Conservation (phyloP, 2,113 vertebrate species). For the Psettodes erumei region DNA sequence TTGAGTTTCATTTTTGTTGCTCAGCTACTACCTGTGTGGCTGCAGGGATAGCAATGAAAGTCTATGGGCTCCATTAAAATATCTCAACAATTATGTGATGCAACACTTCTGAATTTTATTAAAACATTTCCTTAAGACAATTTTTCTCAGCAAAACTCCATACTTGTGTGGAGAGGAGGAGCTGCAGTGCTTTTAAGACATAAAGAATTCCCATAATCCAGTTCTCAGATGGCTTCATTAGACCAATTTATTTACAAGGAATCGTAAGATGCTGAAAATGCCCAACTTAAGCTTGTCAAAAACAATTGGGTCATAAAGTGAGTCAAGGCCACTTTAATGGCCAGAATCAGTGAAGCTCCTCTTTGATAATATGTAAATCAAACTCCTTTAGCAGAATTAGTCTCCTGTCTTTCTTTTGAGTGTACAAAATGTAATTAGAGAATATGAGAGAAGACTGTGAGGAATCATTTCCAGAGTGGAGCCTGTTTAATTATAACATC, state of each 20-base stretch:
- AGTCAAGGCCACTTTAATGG: constrained; percentile 54
- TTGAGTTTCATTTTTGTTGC: background rate
- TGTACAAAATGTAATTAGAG: constrained; percentile 50
- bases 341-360: constrained; percentile 37
- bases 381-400: constrained; percentile 42
- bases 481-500: constrained; percentile 50
- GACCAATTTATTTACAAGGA: constrained; percentile 49
- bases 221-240: constrained; percentile 26
- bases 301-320: constrained; percentile 48
- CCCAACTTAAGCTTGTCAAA: constrained; percentile 64
- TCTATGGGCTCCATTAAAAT: background rate
- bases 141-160: background rate
- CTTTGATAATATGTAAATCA: constrained; percentile 63
- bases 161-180: background rate
- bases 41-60: background rate
- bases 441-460: constrained; percentile 37
- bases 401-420: constrained; percentile 12
- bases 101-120: background rate
- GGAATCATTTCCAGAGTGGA: constrained; percentile 21
- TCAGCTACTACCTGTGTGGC: background rate
- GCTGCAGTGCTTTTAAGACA: constrained; percentile 23
- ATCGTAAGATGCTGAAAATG: constrained; percentile 64
- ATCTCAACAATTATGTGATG: background rate
- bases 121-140: too few relatives aligned
- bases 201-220: constrained; percentile 32